Conservation (phyloP, 2,888 invertebrate genomes). For the Cephus rjabovi region DNA sequence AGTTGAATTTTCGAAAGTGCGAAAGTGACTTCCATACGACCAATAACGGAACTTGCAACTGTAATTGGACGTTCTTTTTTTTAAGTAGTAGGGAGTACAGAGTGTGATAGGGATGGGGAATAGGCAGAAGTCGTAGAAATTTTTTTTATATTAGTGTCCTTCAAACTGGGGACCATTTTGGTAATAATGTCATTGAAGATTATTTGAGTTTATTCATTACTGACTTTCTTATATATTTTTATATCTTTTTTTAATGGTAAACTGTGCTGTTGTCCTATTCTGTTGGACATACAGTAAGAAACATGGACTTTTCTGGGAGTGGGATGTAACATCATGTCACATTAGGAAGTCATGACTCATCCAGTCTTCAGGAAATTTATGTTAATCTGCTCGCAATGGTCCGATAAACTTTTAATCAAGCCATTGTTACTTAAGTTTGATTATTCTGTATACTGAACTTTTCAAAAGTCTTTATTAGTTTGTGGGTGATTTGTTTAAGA, state of each 20-base stretch:
- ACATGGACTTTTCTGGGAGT: neutral
- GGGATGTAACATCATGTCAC: neutral
- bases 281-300: neutral
- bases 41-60: neutral
- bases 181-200: neutral
- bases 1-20: slow-evolving; percentile 36
- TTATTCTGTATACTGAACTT: neutral
- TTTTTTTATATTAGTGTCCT: neutral
- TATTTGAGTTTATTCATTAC: neutral
- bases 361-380: neutral
- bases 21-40: slow-evolving; percentile 23
- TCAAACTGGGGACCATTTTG: neutral
- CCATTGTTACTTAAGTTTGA: slow-evolving; percentile 1
- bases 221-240: neutral
- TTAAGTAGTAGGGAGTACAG: neutral
- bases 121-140: neutral
- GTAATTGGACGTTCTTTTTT: neutral
- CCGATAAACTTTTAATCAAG: slow-evolving; percentile 18
- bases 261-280: neutral
- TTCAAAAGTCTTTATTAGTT: neutral
- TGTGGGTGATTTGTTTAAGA: too few relatives aligned
- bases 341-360: neutral
- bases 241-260: neutral
- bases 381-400: neutral
- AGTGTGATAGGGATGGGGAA: neutral